Evolutionary conservation across 2,797 vertebrate genomes (phyloP).

Genomic region (Tarsius wallacei): DNA sequence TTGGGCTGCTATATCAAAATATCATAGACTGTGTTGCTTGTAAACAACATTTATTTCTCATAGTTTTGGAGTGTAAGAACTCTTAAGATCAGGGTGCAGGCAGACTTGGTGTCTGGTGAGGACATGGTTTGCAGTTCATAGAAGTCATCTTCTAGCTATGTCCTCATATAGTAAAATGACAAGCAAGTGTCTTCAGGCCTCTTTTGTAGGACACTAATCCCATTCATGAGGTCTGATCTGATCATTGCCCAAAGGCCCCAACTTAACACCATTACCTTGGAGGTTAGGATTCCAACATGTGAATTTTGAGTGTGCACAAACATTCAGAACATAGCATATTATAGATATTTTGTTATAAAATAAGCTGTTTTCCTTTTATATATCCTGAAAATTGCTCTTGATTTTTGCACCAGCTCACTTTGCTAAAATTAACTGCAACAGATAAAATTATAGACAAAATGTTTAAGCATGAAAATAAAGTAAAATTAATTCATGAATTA

Average conservation of each 20-base stretch:
- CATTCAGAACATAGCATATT: background rate
- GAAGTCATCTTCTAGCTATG: background rate
- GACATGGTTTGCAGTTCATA: background rate
- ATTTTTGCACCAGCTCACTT: background rate
- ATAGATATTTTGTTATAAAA: background rate
- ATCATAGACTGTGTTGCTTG: background rate
- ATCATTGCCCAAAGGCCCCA: too few relatives aligned
- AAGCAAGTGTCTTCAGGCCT: background rate
- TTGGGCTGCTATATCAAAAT: background rate
- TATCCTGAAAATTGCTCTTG: background rate
- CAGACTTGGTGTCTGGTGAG: background rate
- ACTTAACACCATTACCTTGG: background rate
- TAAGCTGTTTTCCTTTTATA: background rate
- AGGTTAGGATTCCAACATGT: background rate
- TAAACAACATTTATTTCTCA: background rate
- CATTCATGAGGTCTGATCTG: background rate
- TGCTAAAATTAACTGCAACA: background rate
- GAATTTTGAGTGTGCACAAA: background rate
- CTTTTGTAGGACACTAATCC: background rate
- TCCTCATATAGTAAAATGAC: too few relatives aligned
- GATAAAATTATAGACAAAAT: background rate
- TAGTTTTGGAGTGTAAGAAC: background rate
- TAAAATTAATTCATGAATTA: background rate
- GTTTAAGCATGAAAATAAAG: background rate
- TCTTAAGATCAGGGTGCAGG: background rate